Base-by-base conservation (phyloP, 1,140 invertebrate genomes). In the Leptoteleia sp. region DNA sequence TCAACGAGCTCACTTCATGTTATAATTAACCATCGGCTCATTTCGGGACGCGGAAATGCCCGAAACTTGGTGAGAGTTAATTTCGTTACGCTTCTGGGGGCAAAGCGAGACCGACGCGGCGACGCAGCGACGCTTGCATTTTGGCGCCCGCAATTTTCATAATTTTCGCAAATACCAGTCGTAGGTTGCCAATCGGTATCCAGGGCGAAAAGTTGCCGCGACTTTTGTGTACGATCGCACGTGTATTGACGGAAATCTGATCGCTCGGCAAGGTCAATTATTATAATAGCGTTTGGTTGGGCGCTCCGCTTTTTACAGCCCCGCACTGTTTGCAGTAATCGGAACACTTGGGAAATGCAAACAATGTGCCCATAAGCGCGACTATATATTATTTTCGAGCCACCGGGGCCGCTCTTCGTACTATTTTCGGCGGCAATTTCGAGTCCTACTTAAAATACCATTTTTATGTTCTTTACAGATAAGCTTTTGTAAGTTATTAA, bases 1-100 rank as follows among this genome's bases (percentile, higher is more conserved):
- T 85, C 83, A 84, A 76, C 81, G 75, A 72, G 50, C 82, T 77
- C 79, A 11, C 43, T 50, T 82, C 64, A 78, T 79, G 76, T 82
- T 83, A 84, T 84, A 85, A 85, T 85, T 84, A 85, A 76, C 79
- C 73, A 55, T 54, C 59, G 72, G 17, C 61, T 72, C 71, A 64
- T 76, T 78, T 38, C 45, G 47, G 47, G 13, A 19, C 59, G 54
- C 73, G 64, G 47, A 52, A 65, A 67, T 29, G 61, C 42, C 48
- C 54, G 64, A 61, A 75, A 75, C 37, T 47, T 48, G 7, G 50
- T 13, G 15, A 22, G 47, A 38, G 42, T 52, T 59, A 48, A 61
- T 55, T 65, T 59, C 45, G 62, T 67, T 47, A 42, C 37, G 61
- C 29, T 68, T 22, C 29, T 48, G 42, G 22, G 29, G 42, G 3